Conservation (phyloP, 2,797 vertebrate genomes). For the Cuculus canorus region DNA sequence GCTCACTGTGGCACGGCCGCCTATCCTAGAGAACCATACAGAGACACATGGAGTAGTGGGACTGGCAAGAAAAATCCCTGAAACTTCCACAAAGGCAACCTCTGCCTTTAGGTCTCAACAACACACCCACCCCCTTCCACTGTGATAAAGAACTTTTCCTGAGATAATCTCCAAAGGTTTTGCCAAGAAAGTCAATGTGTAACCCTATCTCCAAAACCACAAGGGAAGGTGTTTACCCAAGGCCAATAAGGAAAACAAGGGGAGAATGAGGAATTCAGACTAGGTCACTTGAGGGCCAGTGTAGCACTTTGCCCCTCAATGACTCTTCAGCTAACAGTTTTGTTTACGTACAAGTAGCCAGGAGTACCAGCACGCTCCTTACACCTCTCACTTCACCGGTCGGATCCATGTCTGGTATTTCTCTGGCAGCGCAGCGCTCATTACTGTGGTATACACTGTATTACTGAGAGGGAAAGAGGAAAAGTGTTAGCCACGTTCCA, state of each 20-base stretch:
- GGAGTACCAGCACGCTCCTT: not conserved
- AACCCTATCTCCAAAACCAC: not conserved
- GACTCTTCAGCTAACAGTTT: not conserved
- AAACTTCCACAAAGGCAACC: not conserved
- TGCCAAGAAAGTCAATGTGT: not conserved
- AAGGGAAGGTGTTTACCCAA: not conserved
- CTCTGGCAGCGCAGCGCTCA: slow-evolving; percentile 74
- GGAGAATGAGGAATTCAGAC: not conserved
- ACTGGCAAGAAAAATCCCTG: not conserved
- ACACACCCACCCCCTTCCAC: not conserved
- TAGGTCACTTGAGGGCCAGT: not conserved
- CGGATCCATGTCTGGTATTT: slow-evolving; percentile 75
- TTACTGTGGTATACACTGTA: slow-evolving; percentile 81
- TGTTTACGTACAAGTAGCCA: not conserved
- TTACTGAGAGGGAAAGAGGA: slow-evolving; percentile 45
- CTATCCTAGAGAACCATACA: not conserved
- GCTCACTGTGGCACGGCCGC: not conserved
- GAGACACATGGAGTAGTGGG: not conserved
- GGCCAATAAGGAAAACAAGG: not conserved
- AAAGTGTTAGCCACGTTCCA: not conserved
- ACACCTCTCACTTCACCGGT: not conserved
- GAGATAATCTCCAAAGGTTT: not conserved
- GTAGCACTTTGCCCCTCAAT: not conserved
- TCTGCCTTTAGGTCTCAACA: not conserved
- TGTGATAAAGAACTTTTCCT: not conserved